phyloP scores from a whole-genome alignment of 2,113 vertebrate genomes.

The Narcine bancroftii region DNA sequence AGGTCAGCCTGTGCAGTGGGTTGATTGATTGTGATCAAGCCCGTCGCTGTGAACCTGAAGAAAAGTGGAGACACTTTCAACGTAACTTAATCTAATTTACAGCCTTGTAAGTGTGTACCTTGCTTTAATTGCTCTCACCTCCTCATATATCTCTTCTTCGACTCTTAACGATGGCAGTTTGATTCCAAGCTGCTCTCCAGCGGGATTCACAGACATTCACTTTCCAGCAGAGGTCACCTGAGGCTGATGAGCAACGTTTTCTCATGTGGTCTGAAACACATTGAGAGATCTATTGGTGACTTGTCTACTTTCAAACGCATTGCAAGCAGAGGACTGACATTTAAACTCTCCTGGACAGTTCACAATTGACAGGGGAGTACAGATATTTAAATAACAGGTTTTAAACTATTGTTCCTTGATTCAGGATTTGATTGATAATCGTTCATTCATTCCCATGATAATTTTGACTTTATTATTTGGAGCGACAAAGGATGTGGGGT shows the following conservation, averaged over 20 bases:
- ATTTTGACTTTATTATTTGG: too few species aligned
- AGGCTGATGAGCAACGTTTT: background rate
- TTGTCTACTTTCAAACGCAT: background rate
- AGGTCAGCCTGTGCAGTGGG: too few species aligned
- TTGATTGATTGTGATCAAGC: too few species aligned
- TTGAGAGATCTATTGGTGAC: background rate
- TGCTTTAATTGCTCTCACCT: background rate
- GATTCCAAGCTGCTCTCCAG: background rate
- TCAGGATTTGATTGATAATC: too few species aligned
- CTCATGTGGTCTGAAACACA: background rate
- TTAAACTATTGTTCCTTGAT: too few species aligned
- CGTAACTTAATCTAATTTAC: too few species aligned
- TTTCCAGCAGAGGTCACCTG: slow-evolving; percentile 26
- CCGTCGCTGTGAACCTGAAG: too few species aligned
- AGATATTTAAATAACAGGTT: too few species aligned
- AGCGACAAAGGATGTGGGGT: too few species aligned
- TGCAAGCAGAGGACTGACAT: background rate
- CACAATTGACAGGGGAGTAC: too few species aligned
- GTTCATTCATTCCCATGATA: too few species aligned
- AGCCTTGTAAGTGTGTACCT: background rate
- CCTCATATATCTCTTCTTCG: background rate
- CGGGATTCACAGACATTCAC: background rate
- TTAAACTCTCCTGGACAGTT: background rate
- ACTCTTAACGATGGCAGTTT: background rate
- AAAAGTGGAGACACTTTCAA: too few species aligned